Conservation (phyloP, 2,113 vertebrate species). For the Apus apus region DNA sequence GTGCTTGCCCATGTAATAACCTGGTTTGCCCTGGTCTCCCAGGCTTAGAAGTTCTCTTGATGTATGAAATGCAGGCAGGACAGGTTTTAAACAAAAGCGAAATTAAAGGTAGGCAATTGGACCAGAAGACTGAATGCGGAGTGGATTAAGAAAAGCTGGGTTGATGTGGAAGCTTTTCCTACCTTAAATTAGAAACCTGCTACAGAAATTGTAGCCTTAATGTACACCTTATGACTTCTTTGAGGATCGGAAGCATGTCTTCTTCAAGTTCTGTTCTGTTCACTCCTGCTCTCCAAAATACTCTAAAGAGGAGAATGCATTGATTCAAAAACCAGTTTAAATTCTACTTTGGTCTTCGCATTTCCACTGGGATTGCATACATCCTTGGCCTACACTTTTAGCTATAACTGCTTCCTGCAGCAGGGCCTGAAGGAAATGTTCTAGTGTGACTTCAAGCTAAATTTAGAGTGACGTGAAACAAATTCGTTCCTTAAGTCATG, state of each 20-base stretch:
- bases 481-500: background rate
- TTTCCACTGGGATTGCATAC: background rate
- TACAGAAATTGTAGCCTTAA: background rate
- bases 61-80: rapidly evolving
- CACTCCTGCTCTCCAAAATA: background rate
- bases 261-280: background rate
- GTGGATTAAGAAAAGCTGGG: background rate
- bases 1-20: rapidly evolving
- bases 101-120: background rate
- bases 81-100: background rate
- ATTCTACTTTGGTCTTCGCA: background rate
- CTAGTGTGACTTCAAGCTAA: background rate
- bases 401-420: background rate
- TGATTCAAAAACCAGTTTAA: background rate
- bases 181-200: background rate
- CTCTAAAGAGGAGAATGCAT: background rate
- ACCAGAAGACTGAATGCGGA: background rate
- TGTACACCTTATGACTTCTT: rapidly evolving
- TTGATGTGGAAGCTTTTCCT: background rate
- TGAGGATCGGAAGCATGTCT: background rate
- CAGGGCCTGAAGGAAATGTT: background rate
- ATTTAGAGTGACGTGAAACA: background rate
- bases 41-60: background rate
- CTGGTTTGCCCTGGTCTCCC: background rate
- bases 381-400: background rate